Evolutionary conservation across 2,113 vertebrate genomes (phyloP).

Genomic region (Oostethus manadensis): DNA sequence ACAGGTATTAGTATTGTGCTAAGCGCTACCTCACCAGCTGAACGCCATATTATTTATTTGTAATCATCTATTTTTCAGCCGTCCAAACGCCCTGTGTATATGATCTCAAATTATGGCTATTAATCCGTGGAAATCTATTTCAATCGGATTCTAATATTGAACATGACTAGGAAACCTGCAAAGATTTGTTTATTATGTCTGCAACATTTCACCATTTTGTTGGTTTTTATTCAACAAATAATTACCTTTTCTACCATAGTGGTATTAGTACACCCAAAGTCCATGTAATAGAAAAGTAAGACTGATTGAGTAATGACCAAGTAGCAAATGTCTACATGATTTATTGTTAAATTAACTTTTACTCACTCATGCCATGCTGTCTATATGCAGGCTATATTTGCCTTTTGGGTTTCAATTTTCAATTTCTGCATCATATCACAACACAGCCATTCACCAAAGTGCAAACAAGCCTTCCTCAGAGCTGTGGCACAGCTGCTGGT

Average conservation of each 20-base stretch:
- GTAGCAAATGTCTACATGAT: conserved; percentile 6
- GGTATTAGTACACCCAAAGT: background rate
- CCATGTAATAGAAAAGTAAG: background rate
- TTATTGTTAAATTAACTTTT: conserved; percentile 17
- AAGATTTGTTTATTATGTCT: too few relatives aligned
- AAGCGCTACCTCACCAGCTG: too few relatives aligned
- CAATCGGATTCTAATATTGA: too few relatives aligned
- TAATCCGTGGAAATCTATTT: too few relatives aligned
- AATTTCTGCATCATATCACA: conserved; percentile 23
- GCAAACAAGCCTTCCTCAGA: conserved; percentile 12
- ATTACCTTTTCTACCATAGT: background rate
- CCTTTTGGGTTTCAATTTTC: background rate
- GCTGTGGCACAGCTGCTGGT: conserved; percentile 21
- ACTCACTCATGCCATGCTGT: conserved; percentile 5
- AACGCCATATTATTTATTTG: too few relatives aligned
- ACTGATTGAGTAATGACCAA: background rate
- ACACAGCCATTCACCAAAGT: conserved; percentile 9
- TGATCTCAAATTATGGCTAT: too few relatives aligned
- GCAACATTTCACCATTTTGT: too few relatives aligned
- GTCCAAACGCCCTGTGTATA: too few relatives aligned
- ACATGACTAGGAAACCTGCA: too few relatives aligned
- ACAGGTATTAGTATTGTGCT: too few relatives aligned
- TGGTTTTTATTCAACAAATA: too few relatives aligned
- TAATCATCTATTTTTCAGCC: too few relatives aligned
- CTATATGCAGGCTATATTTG: conserved; percentile 13